Evolutionary conservation across 2,888 invertebrate species (phyloP).

Genomic region (Ceramica pisi): DNA sequence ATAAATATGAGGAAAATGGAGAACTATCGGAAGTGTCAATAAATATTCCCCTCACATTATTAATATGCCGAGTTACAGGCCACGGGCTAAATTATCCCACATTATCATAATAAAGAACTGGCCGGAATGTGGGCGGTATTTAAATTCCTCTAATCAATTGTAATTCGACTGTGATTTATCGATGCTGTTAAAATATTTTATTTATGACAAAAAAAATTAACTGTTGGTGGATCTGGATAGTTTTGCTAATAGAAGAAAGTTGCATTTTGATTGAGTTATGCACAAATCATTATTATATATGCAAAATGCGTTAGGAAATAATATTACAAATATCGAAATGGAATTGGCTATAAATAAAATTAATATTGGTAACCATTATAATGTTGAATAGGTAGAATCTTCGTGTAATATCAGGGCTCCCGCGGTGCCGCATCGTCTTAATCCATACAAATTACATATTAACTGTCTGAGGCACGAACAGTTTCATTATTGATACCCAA

Average conservation of each 20-base stretch:
- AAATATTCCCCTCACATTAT: slow-evolving; percentile 28
- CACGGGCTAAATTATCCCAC: slow-evolving; percentile 32
- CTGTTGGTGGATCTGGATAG: slow-evolving; percentile 5
- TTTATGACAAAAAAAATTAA: slow-evolving; percentile 33
- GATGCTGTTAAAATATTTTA: slow-evolving; percentile 52
- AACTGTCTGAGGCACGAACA: slow-evolving; percentile 33
- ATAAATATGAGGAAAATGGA: slow-evolving; percentile 28
- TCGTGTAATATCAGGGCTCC: slow-evolving; percentile 40
- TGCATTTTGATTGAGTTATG: slow-evolving; percentile 10
- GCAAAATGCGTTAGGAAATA: slow-evolving; percentile 18
- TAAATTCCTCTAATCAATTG: slow-evolving; percentile 65
- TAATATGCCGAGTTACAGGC: slow-evolving; percentile 23
- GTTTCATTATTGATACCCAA: slow-evolving; percentile 44
- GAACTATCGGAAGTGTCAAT: slow-evolving; percentile 36
- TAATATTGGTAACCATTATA: slow-evolving; percentile 44
- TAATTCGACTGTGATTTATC: slow-evolving; percentile 68
- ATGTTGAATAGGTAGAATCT: slow-evolving; percentile 46
- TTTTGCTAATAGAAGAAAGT: slow-evolving; percentile 33
- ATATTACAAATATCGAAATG: slow-evolving; percentile 21
- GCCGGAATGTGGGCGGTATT: slow-evolving; percentile 61
- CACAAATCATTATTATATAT: slow-evolving; percentile 8
- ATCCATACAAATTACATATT: slow-evolving; percentile 54
- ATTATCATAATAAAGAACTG: slow-evolving; percentile 59
- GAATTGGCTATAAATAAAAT: slow-evolving; percentile 36
- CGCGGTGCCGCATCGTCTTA: slow-evolving; percentile 47